Evolutionary conservation across 2,113 vertebrate genomes (phyloP).

Genomic region (Lepisosteus osseus): DNA sequence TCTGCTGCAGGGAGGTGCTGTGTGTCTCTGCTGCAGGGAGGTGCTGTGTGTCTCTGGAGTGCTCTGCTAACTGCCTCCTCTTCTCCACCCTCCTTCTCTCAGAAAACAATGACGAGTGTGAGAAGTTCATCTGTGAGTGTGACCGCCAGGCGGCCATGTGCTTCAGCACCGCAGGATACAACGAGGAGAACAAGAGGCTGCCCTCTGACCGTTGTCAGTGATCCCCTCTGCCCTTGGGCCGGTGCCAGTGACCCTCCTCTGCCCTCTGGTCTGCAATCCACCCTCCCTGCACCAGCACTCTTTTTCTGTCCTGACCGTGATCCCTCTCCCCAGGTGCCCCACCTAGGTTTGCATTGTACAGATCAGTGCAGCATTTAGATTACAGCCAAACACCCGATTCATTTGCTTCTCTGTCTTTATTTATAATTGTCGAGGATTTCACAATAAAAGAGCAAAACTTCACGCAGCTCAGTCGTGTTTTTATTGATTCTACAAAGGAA

Average conservation of each 20-base stretch:
- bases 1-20: too few relatives aligned
- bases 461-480: too few relatives aligned
- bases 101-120: constrained; percentile 67
- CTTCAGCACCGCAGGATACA: constrained; percentile 63
- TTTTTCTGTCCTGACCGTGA: neutral
- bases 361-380: neutral
- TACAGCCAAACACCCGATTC: neutral
- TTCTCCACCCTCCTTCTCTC: neutral
- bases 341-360: neutral
- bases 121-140: constrained; percentile 81
- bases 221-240: too few relatives aligned
- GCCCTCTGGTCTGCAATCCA: neutral
- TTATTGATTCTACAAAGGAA: too few relatives aligned
- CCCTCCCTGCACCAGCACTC: neutral
- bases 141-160: constrained; percentile 77
- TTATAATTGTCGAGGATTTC: too few relatives aligned
- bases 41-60: too few relatives aligned
- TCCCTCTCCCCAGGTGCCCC: too few relatives aligned
- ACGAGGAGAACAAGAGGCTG: constrained; percentile 37
- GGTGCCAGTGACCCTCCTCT: neutral
- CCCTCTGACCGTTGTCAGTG: constrained; percentile 48
- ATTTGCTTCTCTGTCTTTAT: too few relatives aligned
- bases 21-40: too few relatives aligned
- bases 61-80: neutral
- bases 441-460: too few relatives aligned